Percentiles rank a stretch among this genome's conserved stretches.
Evolutionary conservation across 2,797 vertebrate genomes (phyloP).

Genomic region (Micropoecilia bifurca): DNA sequence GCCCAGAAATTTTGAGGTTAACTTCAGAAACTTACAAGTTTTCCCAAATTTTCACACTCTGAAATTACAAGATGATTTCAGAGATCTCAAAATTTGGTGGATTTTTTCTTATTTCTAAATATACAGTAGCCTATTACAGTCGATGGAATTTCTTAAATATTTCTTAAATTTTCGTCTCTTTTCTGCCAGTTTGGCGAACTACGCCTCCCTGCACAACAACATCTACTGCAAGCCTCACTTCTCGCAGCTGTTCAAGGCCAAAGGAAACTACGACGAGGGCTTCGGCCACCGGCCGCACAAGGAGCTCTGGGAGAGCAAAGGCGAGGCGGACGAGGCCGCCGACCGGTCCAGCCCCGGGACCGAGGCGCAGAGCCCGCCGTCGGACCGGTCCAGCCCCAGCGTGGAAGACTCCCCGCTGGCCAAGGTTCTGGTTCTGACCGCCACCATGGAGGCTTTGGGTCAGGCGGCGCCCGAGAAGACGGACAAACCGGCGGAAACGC

Average conservation of each 20-base stretch:
- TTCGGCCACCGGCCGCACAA: constrained; percentile 96
- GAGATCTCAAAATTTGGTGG: neutral
- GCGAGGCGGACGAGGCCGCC: constrained; percentile 72
- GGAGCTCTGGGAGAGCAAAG: constrained; percentile 89
- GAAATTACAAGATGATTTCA: too few species aligned
- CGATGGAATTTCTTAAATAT: neutral
- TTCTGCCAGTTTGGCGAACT: constrained; percentile 87
- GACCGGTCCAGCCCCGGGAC: constrained; percentile 9
- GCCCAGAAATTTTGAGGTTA: too few species aligned
- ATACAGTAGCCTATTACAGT: too few species aligned
- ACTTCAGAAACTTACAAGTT: neutral
- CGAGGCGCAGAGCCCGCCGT: constrained; percentile 39
- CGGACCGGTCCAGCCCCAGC: constrained; percentile 77
- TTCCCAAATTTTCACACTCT: too few species aligned
- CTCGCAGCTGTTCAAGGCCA: constrained; percentile 96
- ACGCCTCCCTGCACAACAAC: constrained; percentile 90
- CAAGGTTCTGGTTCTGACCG: constrained; percentile 89
- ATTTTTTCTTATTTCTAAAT: too few species aligned
- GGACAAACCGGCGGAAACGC: constrained; percentile 87
- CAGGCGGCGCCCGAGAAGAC: constrained; percentile 65
- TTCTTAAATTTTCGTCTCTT: neutral
- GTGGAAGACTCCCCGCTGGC: constrained; percentile 93
- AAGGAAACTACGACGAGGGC: constrained; percentile 98
- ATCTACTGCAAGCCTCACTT: constrained; percentile 98
- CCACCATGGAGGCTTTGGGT: constrained; percentile 90